These are phyloP conservation scores for Torymus auratus DNA, from an alignment of 2,888 invertebrate species.

Conservation along the genomic window DNA sequence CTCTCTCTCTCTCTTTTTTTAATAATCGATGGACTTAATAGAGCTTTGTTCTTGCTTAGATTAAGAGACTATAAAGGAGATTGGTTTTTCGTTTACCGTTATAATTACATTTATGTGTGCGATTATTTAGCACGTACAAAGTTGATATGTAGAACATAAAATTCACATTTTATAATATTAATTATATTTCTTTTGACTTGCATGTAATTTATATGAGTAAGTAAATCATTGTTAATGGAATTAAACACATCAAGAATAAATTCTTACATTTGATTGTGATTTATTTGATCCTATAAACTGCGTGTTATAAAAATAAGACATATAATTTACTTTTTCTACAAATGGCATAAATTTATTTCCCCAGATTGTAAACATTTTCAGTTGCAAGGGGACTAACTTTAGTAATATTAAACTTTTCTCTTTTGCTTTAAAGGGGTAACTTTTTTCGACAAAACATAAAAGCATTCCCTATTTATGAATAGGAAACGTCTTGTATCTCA, in stretches of 20 bases:
- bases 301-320: too few relatives aligned
- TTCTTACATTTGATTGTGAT: too few relatives aligned
- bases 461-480: conserved; percentile 16
- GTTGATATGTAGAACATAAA: not conserved
- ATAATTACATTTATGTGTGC: not conserved
- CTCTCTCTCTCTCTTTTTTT: not conserved
- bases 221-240: too few relatives aligned
- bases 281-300: too few relatives aligned
- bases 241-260: too few relatives aligned
- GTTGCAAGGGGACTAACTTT: too few relatives aligned
- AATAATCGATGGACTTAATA: conserved; percentile 19
- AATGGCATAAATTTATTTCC: too few relatives aligned
- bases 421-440: not conserved
- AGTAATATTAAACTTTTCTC: too few relatives aligned
- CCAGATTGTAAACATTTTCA: too few relatives aligned
- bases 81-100: conserved; percentile 34
- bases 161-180: not conserved
- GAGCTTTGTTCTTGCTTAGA: conserved; percentile 24
- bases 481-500: conserved; percentile 10
- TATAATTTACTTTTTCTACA: too few relatives aligned
- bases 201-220: not conserved
- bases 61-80: conserved; percentile 17
- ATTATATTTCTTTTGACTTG: not conserved
- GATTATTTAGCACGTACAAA: not conserved
- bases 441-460: not conserved